phyloP scores from a whole-genome alignment of 2,113 vertebrate species.

The Vulpes vulpes region DNA sequence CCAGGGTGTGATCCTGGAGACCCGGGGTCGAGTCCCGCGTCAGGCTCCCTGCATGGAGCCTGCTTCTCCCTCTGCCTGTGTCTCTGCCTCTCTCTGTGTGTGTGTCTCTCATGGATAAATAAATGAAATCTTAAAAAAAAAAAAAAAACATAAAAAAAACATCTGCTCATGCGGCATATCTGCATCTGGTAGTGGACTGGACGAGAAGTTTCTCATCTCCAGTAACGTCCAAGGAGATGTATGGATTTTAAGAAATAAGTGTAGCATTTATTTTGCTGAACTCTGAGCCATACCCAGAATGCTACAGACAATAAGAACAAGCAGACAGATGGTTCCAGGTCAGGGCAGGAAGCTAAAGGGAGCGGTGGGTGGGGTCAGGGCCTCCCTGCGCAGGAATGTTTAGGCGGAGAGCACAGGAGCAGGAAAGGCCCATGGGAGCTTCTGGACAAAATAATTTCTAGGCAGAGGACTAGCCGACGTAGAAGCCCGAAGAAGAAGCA shows the following conservation, averaged over 20 bases:
- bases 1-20: too few species aligned
- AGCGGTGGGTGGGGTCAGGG: too few species aligned
- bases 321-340: background rate
- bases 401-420: background rate
- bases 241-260: background rate
- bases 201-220: background rate
- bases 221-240: background rate
- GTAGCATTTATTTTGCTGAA: background rate
- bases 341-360: background rate
- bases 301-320: background rate
- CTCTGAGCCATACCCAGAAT: background rate
- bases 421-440: background rate
- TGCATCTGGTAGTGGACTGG: background rate
- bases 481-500: background rate
- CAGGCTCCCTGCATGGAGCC: too few species aligned
- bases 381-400: background rate
- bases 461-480: background rate
- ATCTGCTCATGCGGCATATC: background rate
- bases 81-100: too few species aligned
- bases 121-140: too few species aligned
- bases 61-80: too few species aligned
- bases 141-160: background rate
- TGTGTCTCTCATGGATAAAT: too few species aligned
- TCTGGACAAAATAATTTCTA: background rate
- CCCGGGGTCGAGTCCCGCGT: too few species aligned